Evolutionary conservation across 2,113 vertebrate species (phyloP), one percentile per base, ranked within the genome.

Genomic region (Nibea albiflora): DNA sequence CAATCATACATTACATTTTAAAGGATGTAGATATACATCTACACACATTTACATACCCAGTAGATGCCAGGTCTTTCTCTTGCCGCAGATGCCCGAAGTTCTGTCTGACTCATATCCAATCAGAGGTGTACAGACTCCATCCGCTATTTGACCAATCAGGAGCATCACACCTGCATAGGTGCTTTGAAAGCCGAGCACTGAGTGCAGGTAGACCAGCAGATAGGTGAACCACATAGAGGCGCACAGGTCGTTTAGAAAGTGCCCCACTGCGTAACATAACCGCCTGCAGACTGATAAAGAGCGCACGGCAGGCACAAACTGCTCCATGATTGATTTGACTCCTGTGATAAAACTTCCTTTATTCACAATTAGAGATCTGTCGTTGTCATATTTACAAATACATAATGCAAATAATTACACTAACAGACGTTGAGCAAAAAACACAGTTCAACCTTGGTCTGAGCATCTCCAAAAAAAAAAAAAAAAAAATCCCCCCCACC

Each of bases 211-310:
- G 11, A 97, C 89, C 88, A 97, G 93, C 84, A 97, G 92, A 78
- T 96, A 97, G 1, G 96, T 96, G 94, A 95, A 97, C 96, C 96
- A 97, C 92, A 96, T 95, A 24, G 95, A 96, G 1, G 96, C 96
- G 90, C 96, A 96, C 69, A 97, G 90, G 85, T 97, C 96, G 80
- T 97, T 97, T 1, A 96, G 93, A 87, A 96, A 96, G 79, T 96
- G 96, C 1, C 95, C 96, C 44, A 89, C 93, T 0, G 96, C 88
- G 75, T 93, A 97, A 90, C 94, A 94, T 39, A 97, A 15, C 42
- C 95, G 91, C 64, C 87, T 79, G 54, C 28, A 80, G 52, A 92
- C 39, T 0, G 94, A 71, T 50, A 96, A 73, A 46, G 82, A 70
- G 5, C 75, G 58, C 49, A 17, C 80, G 20, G 84, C 7, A 7